Evolutionary conservation across 2,113 vertebrate genomes (phyloP).

Genomic region (Lepidothrix coronata): DNA sequence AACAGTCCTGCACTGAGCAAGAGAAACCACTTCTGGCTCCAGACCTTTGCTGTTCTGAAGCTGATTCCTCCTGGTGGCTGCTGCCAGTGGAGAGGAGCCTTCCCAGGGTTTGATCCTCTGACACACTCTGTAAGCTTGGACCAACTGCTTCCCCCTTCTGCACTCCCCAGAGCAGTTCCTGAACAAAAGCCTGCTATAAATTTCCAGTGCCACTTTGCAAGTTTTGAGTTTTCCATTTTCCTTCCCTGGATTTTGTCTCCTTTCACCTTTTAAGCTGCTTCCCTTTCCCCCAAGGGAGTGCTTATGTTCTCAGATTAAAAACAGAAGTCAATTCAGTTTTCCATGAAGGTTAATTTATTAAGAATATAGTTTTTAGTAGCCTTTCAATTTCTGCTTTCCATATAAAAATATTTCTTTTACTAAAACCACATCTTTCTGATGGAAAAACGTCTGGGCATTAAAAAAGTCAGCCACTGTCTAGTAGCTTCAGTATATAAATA

Average conservation of each 20-base stretch:
- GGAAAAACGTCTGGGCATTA: not conserved
- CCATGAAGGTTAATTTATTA: not conserved
- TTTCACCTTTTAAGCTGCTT: not conserved
- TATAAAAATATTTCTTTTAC: slow-evolving; percentile 14
- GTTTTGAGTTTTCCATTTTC: not conserved
- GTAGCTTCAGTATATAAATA: not conserved
- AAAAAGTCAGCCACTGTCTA: not conserved
- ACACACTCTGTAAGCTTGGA: not conserved
- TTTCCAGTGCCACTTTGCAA: not conserved
- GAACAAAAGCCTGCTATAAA: not conserved
- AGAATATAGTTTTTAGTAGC: not conserved
- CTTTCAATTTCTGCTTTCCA: slow-evolving; percentile 4
- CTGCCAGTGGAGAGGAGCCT: not conserved
- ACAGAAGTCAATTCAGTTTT: not conserved
- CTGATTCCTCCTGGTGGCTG: not conserved
- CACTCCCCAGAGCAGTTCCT: not conserved
- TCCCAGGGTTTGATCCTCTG: not conserved
- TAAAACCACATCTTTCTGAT: not conserved
- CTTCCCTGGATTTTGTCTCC: not conserved
- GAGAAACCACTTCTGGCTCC: not conserved
- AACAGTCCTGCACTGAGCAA: not conserved
- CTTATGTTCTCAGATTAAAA: not conserved
- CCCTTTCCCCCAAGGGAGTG: not conserved
- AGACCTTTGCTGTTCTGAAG: not conserved
- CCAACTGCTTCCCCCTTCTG: not conserved